These are phyloP conservation scores for Lycopodina hypogea DNA, from an alignment of 37 sponge, comb jelly and placozoan genomes.

Conservation along the genomic window DNA sequence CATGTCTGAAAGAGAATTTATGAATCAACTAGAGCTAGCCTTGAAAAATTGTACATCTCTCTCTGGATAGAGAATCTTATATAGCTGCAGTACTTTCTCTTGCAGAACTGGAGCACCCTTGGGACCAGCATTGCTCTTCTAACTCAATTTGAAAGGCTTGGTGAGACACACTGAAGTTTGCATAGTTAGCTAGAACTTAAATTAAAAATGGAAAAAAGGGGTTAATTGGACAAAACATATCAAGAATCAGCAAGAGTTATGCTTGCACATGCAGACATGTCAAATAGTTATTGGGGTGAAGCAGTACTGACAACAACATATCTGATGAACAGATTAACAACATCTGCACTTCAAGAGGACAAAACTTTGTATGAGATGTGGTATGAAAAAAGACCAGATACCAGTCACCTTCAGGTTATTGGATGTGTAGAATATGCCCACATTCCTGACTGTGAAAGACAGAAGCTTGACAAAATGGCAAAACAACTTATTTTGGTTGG, in stretches of 20 bases:
- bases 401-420: conserved; percentile 46
- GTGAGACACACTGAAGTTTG: no score
- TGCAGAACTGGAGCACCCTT: not conserved
- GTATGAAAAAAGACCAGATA: conserved; percentile 43
- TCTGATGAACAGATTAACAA: conserved; percentile 36
- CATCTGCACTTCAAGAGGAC: conserved; percentile 26
- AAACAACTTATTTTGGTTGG: conserved; percentile 38
- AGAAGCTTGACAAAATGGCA: conserved; percentile 51
- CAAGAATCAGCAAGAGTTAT: conserved; percentile 53
- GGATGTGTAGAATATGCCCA: conserved; percentile 45
- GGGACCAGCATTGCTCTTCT: conserved; percentile 1
- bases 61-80: not conserved
- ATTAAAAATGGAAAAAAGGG: no score
- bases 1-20: not conserved
- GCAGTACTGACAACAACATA: conserved; percentile 43
- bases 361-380: conserved; percentile 40
- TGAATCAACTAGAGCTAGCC: conserved; percentile 4
- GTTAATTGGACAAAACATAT: conserved; percentile 49
- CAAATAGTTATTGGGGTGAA: conserved; percentile 50
- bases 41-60: not conserved
- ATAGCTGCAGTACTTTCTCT: conserved; percentile 1
- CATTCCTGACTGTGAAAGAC: conserved; percentile 32
- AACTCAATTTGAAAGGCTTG: no score
- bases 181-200: no score
- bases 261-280: conserved; percentile 47